A percentile compares a stretch with the other conserved stretches of the same genome.
Evolutionary conservation across 2,888 invertebrate species (phyloP).

Genomic region (Parascotia fuliginaria): DNA sequence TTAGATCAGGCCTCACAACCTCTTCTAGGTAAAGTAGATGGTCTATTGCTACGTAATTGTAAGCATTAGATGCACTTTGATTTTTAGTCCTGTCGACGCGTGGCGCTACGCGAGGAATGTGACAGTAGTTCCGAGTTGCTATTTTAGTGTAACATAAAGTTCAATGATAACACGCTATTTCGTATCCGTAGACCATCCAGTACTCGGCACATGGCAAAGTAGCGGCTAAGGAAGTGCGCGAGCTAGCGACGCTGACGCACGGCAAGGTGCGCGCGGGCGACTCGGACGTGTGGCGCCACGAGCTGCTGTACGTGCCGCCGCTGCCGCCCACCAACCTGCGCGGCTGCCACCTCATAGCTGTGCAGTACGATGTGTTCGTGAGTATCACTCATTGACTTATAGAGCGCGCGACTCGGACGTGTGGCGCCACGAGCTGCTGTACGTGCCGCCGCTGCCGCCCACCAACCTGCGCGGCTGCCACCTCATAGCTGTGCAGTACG

Average conservation of each 20-base stretch:
- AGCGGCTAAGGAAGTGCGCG: slow-evolving; percentile 94
- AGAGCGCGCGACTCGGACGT: slow-evolving; percentile 92
- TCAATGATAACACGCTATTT: too few species aligned
- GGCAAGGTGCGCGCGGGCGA: slow-evolving; percentile 94
- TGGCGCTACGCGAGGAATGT: too few species aligned
- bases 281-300: slow-evolving; percentile 94
- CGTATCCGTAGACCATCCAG: slow-evolving; percentile 90
- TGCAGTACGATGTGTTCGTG: slow-evolving; percentile 96
- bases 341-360: slow-evolving; percentile 96
- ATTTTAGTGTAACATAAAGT: too few species aligned
- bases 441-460: slow-evolving; percentile 97
- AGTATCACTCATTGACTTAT: slow-evolving; percentile 69
- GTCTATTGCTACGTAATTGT: too few species aligned
- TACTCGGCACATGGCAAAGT: slow-evolving; percentile 95
- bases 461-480: slow-evolving; percentile 97
- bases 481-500: slow-evolving; percentile 96
- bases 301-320: slow-evolving; percentile 96
- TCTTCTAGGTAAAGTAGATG: too few species aligned
- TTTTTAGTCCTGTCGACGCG: too few species aligned
- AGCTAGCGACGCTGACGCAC: slow-evolving; percentile 91
- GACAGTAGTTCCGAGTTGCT: too few species aligned
- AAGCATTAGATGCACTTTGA: too few species aligned
- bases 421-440: slow-evolving; percentile 95
- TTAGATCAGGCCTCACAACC: too few species aligned
- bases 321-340: slow-evolving; percentile 97